phyloP scores from a whole-genome alignment of 2,113 vertebrate species.

The Acanthisitta chloris region DNA sequence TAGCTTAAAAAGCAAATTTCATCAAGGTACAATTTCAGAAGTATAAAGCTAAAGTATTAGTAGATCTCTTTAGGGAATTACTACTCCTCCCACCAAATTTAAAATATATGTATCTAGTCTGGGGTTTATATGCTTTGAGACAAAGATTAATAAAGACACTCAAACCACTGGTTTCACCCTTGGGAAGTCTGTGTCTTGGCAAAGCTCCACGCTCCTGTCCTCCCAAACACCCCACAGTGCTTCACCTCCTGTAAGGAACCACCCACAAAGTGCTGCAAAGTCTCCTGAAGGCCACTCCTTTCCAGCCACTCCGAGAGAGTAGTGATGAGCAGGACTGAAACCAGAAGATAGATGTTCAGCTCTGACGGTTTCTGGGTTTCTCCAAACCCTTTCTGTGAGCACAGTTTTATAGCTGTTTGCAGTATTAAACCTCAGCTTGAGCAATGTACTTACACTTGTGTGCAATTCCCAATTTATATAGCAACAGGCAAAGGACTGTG shows the following conservation, averaged over 20 bases:
- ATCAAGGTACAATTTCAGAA: neutral
- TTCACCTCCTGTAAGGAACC: neutral
- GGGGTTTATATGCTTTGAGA: neutral
- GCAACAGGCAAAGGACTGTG: neutral
- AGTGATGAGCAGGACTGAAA: neutral
- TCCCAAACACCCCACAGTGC: neutral
- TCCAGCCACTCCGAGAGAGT: neutral
- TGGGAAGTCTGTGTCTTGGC: neutral
- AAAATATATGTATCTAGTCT: neutral
- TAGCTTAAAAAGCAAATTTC: neutral
- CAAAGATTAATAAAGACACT: neutral
- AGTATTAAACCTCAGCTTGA: neutral
- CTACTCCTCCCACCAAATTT: neutral
- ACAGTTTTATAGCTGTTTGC: neutral
- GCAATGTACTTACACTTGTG: neutral
- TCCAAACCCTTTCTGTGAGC: neutral
- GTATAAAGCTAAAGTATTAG: neutral
- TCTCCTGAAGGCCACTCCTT: neutral
- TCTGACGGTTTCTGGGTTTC: neutral
- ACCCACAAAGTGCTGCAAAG: neutral
- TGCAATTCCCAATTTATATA: neutral
- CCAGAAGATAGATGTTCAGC: neutral
- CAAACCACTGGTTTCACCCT: neutral
- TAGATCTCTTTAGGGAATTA: neutral
- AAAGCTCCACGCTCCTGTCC: neutral